These are phyloP conservation scores for Tautogolabrus adspersus DNA, from an alignment of 2,113 vertebrate genomes.

Conservation along the genomic window DNA sequence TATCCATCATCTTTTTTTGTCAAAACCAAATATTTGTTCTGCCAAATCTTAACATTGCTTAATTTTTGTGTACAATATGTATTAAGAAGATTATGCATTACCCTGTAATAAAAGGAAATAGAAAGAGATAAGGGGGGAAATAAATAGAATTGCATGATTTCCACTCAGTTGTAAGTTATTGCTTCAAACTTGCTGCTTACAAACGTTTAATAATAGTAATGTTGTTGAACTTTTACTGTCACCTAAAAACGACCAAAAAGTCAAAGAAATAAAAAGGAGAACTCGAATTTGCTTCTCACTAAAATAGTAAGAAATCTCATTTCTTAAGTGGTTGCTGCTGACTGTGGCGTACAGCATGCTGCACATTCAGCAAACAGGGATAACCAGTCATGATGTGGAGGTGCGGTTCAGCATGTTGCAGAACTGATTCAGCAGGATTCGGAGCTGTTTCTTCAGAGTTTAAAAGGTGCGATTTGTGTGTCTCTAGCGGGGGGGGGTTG, in stretches of 20 bases:
- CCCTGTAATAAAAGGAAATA: too few relatives aligned
- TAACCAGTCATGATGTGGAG: slow-evolving; percentile 44
- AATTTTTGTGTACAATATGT: too few relatives aligned
- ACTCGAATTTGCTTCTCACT: background rate
- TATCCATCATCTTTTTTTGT: background rate
- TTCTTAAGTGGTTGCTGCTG: slow-evolving; percentile 29
- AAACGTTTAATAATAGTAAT: background rate
- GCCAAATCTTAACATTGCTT: background rate
- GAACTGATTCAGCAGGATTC: slow-evolving; percentile 56
- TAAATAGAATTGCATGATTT: background rate
- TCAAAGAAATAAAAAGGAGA: background rate
- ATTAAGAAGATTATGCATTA: too few relatives aligned
- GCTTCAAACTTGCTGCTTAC: background rate
- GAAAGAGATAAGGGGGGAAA: too few relatives aligned
- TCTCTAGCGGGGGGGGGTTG: slow-evolving; percentile 30
- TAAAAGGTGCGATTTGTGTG: slow-evolving; percentile 41
- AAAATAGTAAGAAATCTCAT: background rate
- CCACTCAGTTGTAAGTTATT: background rate
- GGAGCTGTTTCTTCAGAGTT: slow-evolving; percentile 33
- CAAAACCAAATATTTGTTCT: background rate
- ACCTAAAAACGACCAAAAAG: background rate
- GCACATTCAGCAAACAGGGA: slow-evolving; percentile 48
- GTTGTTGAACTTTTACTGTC: background rate
- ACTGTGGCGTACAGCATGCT: slow-evolving; percentile 18
- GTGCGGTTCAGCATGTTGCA: slow-evolving; percentile 29